phyloP scores from a whole-genome alignment of 92 coral and sea anemone genomes.

The Parazoanthus swiftii region DNA sequence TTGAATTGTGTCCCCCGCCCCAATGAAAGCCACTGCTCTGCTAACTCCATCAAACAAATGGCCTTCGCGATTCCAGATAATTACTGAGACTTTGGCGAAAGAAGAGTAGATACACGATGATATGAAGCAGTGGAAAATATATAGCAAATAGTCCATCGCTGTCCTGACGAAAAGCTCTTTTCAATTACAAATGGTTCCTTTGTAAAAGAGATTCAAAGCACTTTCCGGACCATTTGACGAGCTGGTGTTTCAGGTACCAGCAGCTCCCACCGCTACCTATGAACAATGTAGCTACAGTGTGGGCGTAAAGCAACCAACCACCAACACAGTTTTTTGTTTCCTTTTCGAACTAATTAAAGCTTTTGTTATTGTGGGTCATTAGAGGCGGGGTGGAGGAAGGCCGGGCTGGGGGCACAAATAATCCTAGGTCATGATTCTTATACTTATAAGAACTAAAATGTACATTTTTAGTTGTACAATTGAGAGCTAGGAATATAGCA shows the following conservation, averaged over 20 bases:
- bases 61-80: conserved; percentile 39
- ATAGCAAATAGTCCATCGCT: not conserved
- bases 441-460: too few species aligned
- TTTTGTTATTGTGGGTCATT: too few species aligned
- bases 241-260: conserved; percentile 2
- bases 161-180: not conserved
- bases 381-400: too few species aligned
- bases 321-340: not conserved
- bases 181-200: not conserved
- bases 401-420: too few species aligned
- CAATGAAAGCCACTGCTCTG: conserved; percentile 24
- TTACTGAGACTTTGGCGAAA: conserved; percentile 9
- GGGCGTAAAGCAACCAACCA: not conserved
- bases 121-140: not conserved
- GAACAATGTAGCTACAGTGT: not conserved
- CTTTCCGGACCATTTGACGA: not conserved
- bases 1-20: conserved; percentile 37
- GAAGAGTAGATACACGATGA: not conserved
- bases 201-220: not conserved
- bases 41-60: conserved; percentile 19
- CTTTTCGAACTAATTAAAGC: too few species aligned
- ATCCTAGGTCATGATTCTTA: too few species aligned
- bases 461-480: too few species aligned
- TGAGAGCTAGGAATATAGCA: too few species aligned
- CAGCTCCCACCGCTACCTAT: not conserved